Evolutionary conservation across 2,888 invertebrate species (phyloP), one percentile per base, ranked within the genome.

Genomic region (Pharmacophagus antenor): DNA sequence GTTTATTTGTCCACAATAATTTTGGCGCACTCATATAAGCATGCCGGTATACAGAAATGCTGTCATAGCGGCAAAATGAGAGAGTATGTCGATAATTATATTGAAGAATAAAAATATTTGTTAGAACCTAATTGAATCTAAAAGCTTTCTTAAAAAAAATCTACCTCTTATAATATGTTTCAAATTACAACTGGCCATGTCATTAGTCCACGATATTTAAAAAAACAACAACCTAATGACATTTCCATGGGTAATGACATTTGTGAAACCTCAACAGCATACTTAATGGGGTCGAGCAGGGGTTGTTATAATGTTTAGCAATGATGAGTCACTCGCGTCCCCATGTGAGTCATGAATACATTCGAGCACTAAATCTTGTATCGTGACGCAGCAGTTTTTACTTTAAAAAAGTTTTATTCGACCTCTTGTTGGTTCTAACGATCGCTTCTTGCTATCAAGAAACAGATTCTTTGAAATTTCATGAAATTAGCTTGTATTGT

Each of bases 341-440:
- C 60, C 59, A 55, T 37, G 50, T 49, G 49, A 56, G 49, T 56
- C 56, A 56, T 23, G 41, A 37, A 37, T 37, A n/a, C 15, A n/a
- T 21, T 41, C 0, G 12, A 41, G n/a, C 20, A 37, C 3, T 48
- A 50, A 25, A 10, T 69, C 20, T 44, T 10, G 7, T n/a, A 41
- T 21, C 21, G 44, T 50, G 27, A 50, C 12, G 18, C 25, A 7
- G 7, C 27, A 18, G 46, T 47, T 47, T 47, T 47, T 5, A 20
- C 0, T 21, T 47, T 47, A 21, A 20, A 47, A 47, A 47, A 37
- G 0, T 2, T 37, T 5, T 4, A 4, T 37, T 37, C n/a, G 12
- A 12, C 12, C 12, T 31, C 31, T 7, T 31, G 10, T 15, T 37
- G n/a, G 37, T n/a, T n/a, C n/a, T n/a, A n/a, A n/a, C n/a, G n/a